These are phyloP conservation scores for Australoheros scitulus DNA, from an alignment of 2,113 vertebrate species.

Conservation along the genomic window DNA sequence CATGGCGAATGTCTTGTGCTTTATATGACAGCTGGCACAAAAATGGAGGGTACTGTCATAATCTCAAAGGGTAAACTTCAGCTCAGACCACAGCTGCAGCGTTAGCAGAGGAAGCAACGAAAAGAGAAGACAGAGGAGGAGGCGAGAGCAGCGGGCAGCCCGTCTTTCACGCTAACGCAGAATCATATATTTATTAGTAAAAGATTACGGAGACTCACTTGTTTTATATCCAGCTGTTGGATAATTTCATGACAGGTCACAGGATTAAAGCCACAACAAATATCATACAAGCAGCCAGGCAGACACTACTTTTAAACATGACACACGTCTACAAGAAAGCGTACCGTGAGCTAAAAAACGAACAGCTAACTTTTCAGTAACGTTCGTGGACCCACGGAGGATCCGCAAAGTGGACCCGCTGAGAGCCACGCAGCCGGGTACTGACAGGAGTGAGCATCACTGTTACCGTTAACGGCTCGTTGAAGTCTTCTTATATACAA, in stretches of 20 bases:
- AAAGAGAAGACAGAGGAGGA: conserved; percentile 73
- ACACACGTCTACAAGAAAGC: not conserved
- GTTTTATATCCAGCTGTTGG: not conserved
- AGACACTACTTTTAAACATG: conserved; percentile 9
- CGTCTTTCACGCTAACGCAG: not conserved
- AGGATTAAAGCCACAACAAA: conserved; percentile 11
- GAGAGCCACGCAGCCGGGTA: conserved; percentile 15
- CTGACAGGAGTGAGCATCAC: conserved; percentile 1
- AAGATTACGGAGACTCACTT: not conserved
- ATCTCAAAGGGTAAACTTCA: conserved; percentile 91
- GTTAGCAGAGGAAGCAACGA: conserved; percentile 81
- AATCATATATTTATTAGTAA: not conserved
- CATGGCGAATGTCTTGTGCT: conserved; percentile 92
- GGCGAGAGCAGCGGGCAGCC: conserved; percentile 4
- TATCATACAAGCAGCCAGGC: not conserved
- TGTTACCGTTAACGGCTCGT: conserved; percentile 2
- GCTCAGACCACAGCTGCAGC: conserved; percentile 81
- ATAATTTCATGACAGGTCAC: not conserved
- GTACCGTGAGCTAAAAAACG: not conserved
- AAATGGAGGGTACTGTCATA: conserved; percentile 95
- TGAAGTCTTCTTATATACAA: not conserved
- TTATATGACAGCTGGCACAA: conserved; percentile 82
- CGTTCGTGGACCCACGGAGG: not conserved
- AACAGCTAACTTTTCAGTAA: not conserved
- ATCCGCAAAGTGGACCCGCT: conserved; percentile 6